Evolutionary conservation across 2,113 vertebrate species (phyloP).

Genomic region (Pangasianodon gigas): DNA sequence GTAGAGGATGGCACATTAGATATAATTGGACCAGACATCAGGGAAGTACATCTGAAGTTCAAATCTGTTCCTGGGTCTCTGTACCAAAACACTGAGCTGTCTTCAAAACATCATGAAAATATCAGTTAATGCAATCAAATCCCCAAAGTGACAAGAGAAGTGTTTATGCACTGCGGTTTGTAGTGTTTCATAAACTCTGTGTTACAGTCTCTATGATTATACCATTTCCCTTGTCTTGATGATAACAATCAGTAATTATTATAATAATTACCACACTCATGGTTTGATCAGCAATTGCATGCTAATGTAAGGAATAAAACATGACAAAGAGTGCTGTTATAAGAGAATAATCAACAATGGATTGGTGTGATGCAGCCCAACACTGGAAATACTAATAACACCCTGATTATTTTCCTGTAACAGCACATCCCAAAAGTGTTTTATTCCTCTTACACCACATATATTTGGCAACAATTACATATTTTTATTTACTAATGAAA

Average conservation of each 20-base stretch:
- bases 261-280: slow-evolving; percentile 25
- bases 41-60: slow-evolving; percentile 14
- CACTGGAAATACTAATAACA: neutral
- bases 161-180: neutral
- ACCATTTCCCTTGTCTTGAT: slow-evolving; percentile 15
- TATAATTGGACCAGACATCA: slow-evolving; percentile 26
- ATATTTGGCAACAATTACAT: neutral
- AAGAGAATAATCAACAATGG: neutral
- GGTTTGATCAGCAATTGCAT: slow-evolving; percentile 25
- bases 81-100: neutral
- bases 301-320: slow-evolving; percentile 3
- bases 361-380: neutral
- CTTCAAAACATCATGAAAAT: neutral
- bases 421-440: neutral
- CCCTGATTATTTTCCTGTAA: neutral
- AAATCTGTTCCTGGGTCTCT: neutral
- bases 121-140: neutral
- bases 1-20: neutral
- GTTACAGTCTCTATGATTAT: neutral
- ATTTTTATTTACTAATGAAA: neutral
- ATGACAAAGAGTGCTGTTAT: neutral
- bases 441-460: neutral
- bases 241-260: slow-evolving; percentile 45
- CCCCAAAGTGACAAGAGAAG: neutral
- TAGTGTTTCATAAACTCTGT: neutral